These are phyloP conservation scores for Zenarchopterus dispar DNA, from an alignment of 2,797 vertebrate species.

Conservation along the genomic window DNA sequence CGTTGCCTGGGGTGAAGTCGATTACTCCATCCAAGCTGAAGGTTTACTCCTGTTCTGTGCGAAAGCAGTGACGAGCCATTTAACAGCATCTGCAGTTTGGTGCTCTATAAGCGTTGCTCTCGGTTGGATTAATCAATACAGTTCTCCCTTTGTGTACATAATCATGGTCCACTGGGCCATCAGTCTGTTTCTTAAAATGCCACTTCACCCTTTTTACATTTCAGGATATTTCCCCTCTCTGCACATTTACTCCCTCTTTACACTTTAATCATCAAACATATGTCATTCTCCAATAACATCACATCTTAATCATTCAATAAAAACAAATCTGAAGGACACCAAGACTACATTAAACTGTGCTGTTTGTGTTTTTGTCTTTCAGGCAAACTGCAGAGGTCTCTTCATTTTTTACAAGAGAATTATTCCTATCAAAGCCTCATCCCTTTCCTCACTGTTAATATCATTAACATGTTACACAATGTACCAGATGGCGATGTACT, in stretches of 20 bases:
- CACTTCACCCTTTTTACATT: conserved; percentile 43
- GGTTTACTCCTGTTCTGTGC: conserved; percentile 24
- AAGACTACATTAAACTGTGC: conserved; percentile 14
- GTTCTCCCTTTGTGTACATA: conserved; percentile 40
- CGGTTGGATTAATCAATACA: conserved; percentile 38
- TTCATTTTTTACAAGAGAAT: conserved; percentile 35
- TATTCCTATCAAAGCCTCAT: conserved; percentile 25
- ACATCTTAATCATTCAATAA: background rate
- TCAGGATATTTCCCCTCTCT: conserved; percentile 33
- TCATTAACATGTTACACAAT: conserved; percentile 51
- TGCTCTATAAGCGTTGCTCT: conserved; percentile 30
- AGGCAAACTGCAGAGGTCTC: conserved; percentile 19
- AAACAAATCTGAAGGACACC: conserved; percentile 1
- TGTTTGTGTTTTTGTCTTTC: background rate
- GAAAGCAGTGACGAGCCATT: conserved; percentile 53
- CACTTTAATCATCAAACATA: conserved; percentile 19
- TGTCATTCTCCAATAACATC: conserved; percentile 14
- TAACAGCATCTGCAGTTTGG: conserved; percentile 52
- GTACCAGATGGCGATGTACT: conserved; percentile 27
- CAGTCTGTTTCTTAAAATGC: conserved; percentile 52
- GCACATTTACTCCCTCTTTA: conserved; percentile 15
- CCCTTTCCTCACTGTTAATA: conserved; percentile 32
- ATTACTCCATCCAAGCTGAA: conserved; percentile 45
- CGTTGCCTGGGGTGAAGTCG: conserved; percentile 29
- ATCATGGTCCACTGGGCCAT: conserved; percentile 44